Evolutionary conservation across 2,888 invertebrate species (phyloP), one percentile per base, ranked within the genome.

Genomic region (Diabrotica balteata): DNA sequence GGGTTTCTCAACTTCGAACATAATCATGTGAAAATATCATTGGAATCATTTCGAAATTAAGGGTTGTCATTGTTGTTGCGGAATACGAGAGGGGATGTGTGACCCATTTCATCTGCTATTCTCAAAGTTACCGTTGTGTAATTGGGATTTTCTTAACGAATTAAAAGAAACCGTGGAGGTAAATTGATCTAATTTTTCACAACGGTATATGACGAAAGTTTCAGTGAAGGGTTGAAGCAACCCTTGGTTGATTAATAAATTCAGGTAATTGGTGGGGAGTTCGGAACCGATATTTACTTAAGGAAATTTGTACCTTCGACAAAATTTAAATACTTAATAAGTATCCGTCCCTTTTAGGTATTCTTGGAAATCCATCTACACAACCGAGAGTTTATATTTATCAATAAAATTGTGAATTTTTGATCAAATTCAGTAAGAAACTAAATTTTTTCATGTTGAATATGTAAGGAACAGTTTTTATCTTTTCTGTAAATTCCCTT

Each of bases 41-140:
- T 79, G 79, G 79, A 81, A 82, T 82, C 79, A 80, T 80, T 80
- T 82, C 81, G 79, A 82, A 83, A 83, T 84, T 82, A 82, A 83
- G 83, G 83, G 83, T 81, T 82, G 82, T 82, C 82, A 80, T 82
- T 82, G 82, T 82, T 76, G 71, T 22, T 42, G 42, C 52, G 75
- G 74, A 70, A 67, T 67, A 74, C 69, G 75, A 78, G 76, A 78
- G 80, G 78, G 78, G 79, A 77, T 80, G 78, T 80, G 80, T 79
- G 81, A 81, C 77, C 76, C 75, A 74, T 75, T 77, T 78, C 65
- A 70, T 62, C 63, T 66, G 46, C 67, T 60, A 72, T 76, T 75
- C 76, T 73, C 73, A 72, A 76, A 71, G 72, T 69, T 73, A 73
- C 72, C 75, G 73, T 77, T 76, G 72, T 71, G 75, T 77, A 77